Base-by-base conservation (phyloP, 2,113 vertebrate genomes). In the Mionectes macconnelli region DNA sequence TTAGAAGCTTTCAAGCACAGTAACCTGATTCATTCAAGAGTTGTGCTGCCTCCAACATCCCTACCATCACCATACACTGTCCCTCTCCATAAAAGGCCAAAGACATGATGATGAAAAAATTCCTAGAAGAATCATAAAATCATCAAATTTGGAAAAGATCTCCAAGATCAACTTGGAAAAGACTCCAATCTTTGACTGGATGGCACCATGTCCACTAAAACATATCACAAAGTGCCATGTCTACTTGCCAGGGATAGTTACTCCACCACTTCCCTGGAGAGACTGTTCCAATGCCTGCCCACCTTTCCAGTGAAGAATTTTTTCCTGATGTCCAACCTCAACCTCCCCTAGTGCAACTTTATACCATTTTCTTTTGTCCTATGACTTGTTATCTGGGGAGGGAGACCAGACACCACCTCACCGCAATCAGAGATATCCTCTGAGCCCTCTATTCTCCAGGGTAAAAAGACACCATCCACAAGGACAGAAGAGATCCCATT, bases 111-210 rank as follows among this genome's bases (percentile, higher is more conserved):
- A 14, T 39, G 42, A 70, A 78, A 53, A 52, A 37, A 31, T 20
- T 14, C 4, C 7, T 14, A 39, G 30, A 37, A 21, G 28, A 42
- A 12, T 40, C 16, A 72, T 2, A 33, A 17, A 59, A 35, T 15
- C 25, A 57, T 50, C 31, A 72, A 10, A 27, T 27, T 7, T 33
- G 42, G 31, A 50, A 66, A 80, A 57, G 12, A 24, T 6, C 15
- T 57, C 18, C 22, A 50, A 57, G 47, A 31, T n/a, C n/a, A n/a
- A n/a, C n/a, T n/a, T n/a, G n/a, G n/a, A n/a, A n/a, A n/a, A n/a
- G n/a, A n/a, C n/a, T n/a, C n/a, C n/a, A 50, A 2, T 44, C 31
- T 73, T 57, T 0, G 0, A 57, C 2, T 3, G 8, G 25, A 66
- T 16, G 44, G 12, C 13, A 67, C 7, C 59, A 53, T 25, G 23